Base-by-base conservation (phyloP, 2,113 vertebrate genomes). In the Lycocorax pyrrhopterus region DNA sequence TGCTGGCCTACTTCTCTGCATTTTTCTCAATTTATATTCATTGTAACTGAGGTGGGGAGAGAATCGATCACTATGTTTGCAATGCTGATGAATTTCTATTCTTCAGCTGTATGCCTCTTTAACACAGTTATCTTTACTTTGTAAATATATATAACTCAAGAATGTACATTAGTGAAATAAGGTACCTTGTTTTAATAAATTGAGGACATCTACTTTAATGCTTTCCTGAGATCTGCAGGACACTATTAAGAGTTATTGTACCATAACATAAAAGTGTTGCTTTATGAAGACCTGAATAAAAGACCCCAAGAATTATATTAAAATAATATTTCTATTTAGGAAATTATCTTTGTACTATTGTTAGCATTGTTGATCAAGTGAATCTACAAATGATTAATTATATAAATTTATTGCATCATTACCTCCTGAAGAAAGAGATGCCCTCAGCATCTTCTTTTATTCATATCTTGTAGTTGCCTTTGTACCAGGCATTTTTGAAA, bases 11-110 rank as follows among this genome's bases (percentile, higher is more conserved):
- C 75, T 68, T 64, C 46, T 82, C 73, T 74, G 21, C 85, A 13
- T 46, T 85, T 89, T 84, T 89, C 75, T 89, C 67, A 59, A 51
- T 90, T 91, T 95, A 53, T 85, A 82, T 84, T 91, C 51, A 80
- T 78, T 93, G 37, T 74, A 90, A 67, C 35, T 80, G 63, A 58
- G 77, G 15, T 88, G 20, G 13, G 13, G 14, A 75, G 56, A 89
- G 35, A 89, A 93, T 63, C 17, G 52, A 55, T 91, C 55, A 16
- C 30, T 55, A 32, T 2, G 3, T 85, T 88, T 88, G 22, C 39
- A 88, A 88, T 83, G 43, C 39, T 74, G 67, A 63, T 60, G 37
- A 41, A 72, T 74, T 88, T 77, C 62, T 87, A 14, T 59, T 91
- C 37, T 81, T 92, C 64, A 76, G 35, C 55, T 80, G 11, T 62